Evolutionary conservation across 92 coral and sea anemone genomes (phyloP).

Genomic region (Umimayanthus kanabou): DNA sequence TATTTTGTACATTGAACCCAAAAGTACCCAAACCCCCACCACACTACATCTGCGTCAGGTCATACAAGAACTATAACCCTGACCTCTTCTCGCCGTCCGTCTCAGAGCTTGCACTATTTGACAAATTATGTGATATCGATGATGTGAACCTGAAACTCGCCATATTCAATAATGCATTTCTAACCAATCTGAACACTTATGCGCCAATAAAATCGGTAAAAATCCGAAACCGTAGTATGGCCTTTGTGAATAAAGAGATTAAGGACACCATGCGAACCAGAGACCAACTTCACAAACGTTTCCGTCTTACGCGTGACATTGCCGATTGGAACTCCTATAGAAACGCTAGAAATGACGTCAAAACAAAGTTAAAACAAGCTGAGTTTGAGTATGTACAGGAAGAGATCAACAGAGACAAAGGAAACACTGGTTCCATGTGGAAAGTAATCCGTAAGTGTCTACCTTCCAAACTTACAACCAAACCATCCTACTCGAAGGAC

Average conservation of each 20-base stretch:
- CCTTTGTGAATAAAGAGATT: conserved; percentile 25
- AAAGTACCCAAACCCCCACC: conserved; percentile 3
- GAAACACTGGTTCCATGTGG: too few relatives aligned
- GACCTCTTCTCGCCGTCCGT: neutral
- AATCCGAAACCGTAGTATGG: neutral
- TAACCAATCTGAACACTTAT: neutral
- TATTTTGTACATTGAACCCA: neutral
- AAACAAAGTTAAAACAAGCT: conserved; percentile 13
- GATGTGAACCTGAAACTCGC: conserved; percentile 11
- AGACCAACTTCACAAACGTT: conserved; percentile 16
- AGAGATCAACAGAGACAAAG: too few relatives aligned
- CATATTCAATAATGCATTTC: conserved; percentile 15
- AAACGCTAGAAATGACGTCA: neutral
- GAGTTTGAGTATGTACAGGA: too few relatives aligned
- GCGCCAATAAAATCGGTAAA: conserved; percentile 31
- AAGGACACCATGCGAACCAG: conserved; percentile 17
- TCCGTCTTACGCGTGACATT: neutral
- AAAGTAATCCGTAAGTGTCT: too few relatives aligned
- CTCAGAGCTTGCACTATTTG: too few relatives aligned
- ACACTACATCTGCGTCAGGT: neutral
- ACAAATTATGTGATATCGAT: neutral
- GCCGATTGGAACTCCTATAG: conserved; percentile 7
- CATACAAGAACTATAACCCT: neutral
- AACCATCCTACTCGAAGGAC: too few relatives aligned
- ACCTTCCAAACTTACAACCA: too few relatives aligned